phyloP scores from a whole-genome alignment of 1,140 invertebrate species.

The Littorina saxatilis region DNA sequence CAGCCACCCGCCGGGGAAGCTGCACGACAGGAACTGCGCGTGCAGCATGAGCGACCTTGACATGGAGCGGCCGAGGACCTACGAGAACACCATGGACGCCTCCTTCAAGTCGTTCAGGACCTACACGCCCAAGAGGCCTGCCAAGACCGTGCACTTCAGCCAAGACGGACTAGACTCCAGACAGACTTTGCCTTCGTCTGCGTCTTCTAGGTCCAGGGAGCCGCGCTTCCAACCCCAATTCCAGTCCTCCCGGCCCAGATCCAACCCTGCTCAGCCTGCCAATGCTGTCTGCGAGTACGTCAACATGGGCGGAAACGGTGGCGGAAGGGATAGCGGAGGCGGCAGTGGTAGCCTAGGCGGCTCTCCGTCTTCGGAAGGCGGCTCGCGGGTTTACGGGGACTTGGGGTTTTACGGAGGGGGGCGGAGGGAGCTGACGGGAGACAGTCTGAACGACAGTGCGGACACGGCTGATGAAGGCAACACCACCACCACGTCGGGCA shows the following conservation, averaged over 20 bases:
- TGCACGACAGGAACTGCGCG: not conserved
- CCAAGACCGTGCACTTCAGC: slow-evolving; percentile 24
- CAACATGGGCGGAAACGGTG: not conserved
- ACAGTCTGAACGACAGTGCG: slow-evolving; percentile 31
- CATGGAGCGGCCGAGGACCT: not conserved
- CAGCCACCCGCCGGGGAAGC: not conserved
- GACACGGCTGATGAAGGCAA: slow-evolving; percentile 26
- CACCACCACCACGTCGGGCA: slow-evolving; percentile 36
- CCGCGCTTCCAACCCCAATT: slow-evolving; percentile 31
- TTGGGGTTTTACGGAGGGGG: slow-evolving; percentile 10
- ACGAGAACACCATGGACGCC: not conserved
- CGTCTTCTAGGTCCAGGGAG: not conserved
- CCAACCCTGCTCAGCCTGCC: not conserved
- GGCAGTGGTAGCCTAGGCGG: not conserved
- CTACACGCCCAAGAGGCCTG: slow-evolving; percentile 32
- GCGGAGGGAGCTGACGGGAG: slow-evolving; percentile 4
- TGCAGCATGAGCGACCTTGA: not conserved
- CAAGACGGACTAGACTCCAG: not conserved
- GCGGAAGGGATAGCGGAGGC: not conserved
- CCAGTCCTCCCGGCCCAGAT: slow-evolving; percentile 6
- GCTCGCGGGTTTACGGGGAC: not conserved
- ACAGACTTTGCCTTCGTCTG: not conserved
- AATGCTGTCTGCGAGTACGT: slow-evolving; percentile 14
- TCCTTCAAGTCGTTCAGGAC: slow-evolving; percentile 17
- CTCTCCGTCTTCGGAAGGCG: not conserved